phyloP scores from a whole-genome alignment of 2,797 vertebrate species.

The Pangasius larnaudii region DNA sequence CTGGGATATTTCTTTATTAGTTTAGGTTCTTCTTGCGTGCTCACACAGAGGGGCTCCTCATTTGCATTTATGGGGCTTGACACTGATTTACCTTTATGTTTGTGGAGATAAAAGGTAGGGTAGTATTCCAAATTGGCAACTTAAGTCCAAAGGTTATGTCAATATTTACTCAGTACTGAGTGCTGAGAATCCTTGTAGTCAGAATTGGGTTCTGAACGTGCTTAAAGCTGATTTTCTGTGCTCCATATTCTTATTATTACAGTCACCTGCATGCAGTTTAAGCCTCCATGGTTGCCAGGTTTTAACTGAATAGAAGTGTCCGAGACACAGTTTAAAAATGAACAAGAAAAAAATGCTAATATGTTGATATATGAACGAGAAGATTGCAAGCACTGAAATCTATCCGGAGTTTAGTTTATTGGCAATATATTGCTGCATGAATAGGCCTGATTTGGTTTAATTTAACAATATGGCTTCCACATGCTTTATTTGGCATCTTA shows the following conservation, averaged over 20 bases:
- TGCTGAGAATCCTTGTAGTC: not conserved
- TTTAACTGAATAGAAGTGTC: not conserved
- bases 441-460: too few relatives aligned
- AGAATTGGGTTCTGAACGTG: not conserved
- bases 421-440: too few relatives aligned
- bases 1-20: not conserved
- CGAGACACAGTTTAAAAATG: not conserved
- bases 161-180: not conserved
- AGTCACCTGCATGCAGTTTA: not conserved
- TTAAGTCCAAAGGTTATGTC: not conserved
- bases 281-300: not conserved
- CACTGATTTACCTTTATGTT: not conserved
- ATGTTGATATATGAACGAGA: too few relatives aligned
- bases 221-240: not conserved
- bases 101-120: conserved; percentile 62
- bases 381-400: too few relatives aligned
- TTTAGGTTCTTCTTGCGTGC: not conserved
- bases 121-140: conserved; percentile 42
- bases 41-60: not conserved
- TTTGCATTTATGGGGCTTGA: not conserved
- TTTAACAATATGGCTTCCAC: too few relatives aligned
- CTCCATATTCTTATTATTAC: not conserved
- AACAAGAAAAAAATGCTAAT: too few relatives aligned
- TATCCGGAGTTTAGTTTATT: too few relatives aligned
- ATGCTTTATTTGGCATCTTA: too few relatives aligned